Conservation (phyloP, 2,113 vertebrate species). For the Columba janthina region DNA sequence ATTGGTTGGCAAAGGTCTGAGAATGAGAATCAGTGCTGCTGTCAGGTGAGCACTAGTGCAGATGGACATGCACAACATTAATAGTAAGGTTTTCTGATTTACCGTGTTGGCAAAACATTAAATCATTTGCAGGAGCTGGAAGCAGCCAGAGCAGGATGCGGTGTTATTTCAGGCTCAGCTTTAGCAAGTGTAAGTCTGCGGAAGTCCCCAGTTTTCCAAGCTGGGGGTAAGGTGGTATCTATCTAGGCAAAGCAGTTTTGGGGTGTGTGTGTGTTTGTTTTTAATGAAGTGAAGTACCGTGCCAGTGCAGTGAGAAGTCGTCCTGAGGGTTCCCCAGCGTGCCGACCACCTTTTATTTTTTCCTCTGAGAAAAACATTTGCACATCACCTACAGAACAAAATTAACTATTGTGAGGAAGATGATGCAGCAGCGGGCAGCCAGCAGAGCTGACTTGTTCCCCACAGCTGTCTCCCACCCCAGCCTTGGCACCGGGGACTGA, state of each 20-base stretch:
- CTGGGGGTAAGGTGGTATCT: not conserved
- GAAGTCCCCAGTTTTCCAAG: not conserved
- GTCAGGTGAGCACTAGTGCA: not conserved
- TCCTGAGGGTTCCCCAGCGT: not conserved
- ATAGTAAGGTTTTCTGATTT: not conserved
- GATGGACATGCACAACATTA: not conserved
- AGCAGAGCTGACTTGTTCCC: not conserved
- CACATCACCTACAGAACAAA: not conserved
- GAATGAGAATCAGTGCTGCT: not conserved
- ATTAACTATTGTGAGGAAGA: not conserved
- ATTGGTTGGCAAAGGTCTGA: not conserved
- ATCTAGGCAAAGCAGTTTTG: not conserved
- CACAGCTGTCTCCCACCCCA: accelerated
- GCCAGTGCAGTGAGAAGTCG: not conserved
- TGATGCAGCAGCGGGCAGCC: not conserved
- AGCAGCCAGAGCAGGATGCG: not conserved
- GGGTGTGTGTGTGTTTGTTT: not conserved
- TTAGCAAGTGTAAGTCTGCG: not conserved
- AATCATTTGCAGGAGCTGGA: not conserved
- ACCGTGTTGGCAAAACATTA: not conserved
- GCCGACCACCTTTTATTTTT: not conserved
- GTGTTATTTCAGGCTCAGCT: not conserved
- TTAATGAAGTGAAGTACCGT: not conserved
- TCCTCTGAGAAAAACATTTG: not conserved
- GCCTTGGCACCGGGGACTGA: too few species aligned